Conservation (phyloP, 2,113 vertebrate species). For the Amphiprion percula region DNA sequence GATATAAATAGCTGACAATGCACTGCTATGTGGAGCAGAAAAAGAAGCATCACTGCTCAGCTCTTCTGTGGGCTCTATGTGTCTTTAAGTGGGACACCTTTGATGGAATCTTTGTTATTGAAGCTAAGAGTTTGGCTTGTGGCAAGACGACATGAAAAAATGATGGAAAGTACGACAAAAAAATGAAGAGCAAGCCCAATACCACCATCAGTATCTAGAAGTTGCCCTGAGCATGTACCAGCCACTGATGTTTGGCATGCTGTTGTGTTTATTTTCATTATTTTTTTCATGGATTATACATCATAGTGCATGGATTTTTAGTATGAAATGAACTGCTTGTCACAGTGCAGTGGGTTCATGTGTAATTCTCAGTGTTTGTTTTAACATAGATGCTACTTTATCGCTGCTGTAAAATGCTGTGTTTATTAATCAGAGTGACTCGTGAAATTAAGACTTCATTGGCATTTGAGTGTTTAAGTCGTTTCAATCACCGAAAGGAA, state of each 20-base stretch:
- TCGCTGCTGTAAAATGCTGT: conserved; percentile 47
- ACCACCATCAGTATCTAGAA: background rate
- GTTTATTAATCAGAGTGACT: conserved; percentile 56
- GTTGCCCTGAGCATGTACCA: background rate
- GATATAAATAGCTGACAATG: conserved; percentile 84
- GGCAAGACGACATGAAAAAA: conserved; percentile 27
- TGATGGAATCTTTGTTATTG: conserved; percentile 56
- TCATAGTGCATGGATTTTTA: background rate
- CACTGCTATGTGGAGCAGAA: conserved; percentile 82
- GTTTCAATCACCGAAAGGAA: conserved; percentile 62
- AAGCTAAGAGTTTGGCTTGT: conserved; percentile 48
- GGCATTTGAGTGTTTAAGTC: conserved; percentile 65
- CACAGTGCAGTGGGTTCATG: conserved; percentile 40
- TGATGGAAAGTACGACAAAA: conserved; percentile 15
- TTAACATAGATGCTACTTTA: conserved; percentile 55
- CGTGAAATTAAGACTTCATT: conserved; percentile 62
- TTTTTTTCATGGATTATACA: background rate
- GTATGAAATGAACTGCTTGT: background rate
- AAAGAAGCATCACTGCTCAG: conserved; percentile 59
- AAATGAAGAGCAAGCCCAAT: conserved; percentile 7
- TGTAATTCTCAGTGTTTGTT: conserved; percentile 28
- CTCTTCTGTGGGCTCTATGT: conserved; percentile 54
- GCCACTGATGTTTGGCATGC: background rate
- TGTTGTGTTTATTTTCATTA: background rate
- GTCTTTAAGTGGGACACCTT: conserved; percentile 71